phyloP scores from a whole-genome alignment of 2,113 vertebrate genomes.

The Anarhynchus alexandrinus region DNA sequence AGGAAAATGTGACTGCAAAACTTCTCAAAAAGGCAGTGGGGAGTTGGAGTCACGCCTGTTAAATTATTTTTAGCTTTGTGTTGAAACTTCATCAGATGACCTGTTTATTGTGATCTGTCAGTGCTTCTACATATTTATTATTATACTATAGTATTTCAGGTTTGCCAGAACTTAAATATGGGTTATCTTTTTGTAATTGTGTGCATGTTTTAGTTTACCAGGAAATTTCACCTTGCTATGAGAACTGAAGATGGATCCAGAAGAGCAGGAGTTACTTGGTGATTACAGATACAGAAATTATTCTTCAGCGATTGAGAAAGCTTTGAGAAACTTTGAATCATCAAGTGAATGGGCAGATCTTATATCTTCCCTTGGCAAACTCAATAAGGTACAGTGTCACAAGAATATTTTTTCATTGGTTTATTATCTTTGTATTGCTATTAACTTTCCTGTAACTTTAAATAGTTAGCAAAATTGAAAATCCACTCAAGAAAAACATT shows the following conservation, averaged over 20 bases:
- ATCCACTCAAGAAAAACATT: neutral
- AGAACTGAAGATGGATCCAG: conserved; percentile 90
- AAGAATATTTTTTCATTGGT: neutral
- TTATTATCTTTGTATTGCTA: neutral
- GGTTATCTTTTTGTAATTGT: neutral
- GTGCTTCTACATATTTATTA: neutral
- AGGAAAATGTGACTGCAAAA: neutral
- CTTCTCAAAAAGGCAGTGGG: neutral
- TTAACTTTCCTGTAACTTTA: neutral
- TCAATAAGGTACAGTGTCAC: conserved; percentile 87
- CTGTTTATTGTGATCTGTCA: neutral
- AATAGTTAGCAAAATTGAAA: neutral
- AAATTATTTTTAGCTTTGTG: neutral
- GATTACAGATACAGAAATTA: conserved; percentile 97
- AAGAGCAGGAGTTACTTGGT: conserved; percentile 88
- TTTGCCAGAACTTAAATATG: neutral
- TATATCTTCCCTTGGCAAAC: conserved; percentile 96
- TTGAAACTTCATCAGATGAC: neutral
- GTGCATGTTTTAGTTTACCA: neutral
- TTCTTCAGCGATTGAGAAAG: conserved; percentile 90
- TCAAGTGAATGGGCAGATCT: conserved; percentile 98
- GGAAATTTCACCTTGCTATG: conserved; percentile 18
- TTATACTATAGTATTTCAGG: neutral
- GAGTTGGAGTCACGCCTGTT: neutral
- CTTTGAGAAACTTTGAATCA: conserved; percentile 95